Evolutionary conservation across 1,140 invertebrate species (phyloP).

Genomic region (Daktulosphaira vitifoliae): DNA sequence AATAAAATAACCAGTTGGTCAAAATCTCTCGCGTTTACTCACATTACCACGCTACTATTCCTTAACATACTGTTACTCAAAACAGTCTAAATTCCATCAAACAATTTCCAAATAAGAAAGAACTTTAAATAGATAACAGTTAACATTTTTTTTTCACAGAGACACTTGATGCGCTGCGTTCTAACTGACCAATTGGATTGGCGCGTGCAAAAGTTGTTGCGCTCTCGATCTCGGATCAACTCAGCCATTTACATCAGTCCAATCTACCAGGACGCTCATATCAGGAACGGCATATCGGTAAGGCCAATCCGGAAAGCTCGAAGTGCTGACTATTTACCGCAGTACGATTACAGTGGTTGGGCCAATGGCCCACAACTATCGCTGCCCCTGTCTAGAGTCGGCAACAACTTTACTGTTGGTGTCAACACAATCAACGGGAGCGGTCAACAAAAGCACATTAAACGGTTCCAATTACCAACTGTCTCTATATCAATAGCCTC

Average conservation of each 20-base stretch:
- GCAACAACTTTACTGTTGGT: background rate
- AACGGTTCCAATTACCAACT: slow-evolving; percentile 34
- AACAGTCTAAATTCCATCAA: too few species aligned
- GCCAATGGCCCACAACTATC: slow-evolving; percentile 18
- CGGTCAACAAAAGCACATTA: slow-evolving; percentile 14
- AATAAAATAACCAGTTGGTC: too few species aligned
- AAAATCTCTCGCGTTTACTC: too few species aligned
- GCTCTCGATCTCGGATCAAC: slow-evolving; percentile 38
- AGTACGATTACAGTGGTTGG: slow-evolving; percentile 31
- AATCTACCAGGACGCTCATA: slow-evolving; percentile 31
- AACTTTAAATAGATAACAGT: too few species aligned
- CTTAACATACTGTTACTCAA: too few species aligned
- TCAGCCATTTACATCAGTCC: slow-evolving; percentile 40
- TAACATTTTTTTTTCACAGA: slow-evolving; percentile 28
- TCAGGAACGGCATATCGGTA: slow-evolving; percentile 21
- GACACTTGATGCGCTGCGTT: slow-evolving; percentile 36
- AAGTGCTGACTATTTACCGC: slow-evolving; percentile 35
- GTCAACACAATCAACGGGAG: background rate
- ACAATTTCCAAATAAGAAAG: too few species aligned
- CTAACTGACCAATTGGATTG: slow-evolving; percentile 34
- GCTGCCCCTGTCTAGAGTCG: background rate
- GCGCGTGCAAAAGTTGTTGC: slow-evolving; percentile 30
- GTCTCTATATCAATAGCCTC: slow-evolving; percentile 37
- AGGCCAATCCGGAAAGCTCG: slow-evolving; percentile 31
- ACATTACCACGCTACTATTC: too few species aligned